Conservation (phyloP, 2,888 invertebrate genomes). For the Lymantria dispar region DNA sequence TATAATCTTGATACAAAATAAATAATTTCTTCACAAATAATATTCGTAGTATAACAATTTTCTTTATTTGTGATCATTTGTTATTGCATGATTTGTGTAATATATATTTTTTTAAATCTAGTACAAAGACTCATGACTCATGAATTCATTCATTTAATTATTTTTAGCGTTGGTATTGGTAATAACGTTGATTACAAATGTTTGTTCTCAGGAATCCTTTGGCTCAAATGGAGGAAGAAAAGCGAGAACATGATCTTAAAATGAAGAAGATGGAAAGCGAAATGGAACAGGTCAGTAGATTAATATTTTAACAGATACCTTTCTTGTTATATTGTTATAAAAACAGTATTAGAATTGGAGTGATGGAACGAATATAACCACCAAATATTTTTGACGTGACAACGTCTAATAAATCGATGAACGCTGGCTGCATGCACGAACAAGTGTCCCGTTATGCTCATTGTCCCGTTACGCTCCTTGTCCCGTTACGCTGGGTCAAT, state of each 20-base stretch:
- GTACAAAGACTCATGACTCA: not conserved
- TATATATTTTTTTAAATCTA: slow-evolving; percentile 2
- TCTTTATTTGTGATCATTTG: not conserved
- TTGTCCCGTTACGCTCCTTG: no score
- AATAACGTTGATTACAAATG: slow-evolving; percentile 9
- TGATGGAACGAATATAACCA: no score
- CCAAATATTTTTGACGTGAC: no score
- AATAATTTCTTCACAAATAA: not conserved
- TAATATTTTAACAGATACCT: no score
- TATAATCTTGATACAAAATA: no score
- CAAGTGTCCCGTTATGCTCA: no score
- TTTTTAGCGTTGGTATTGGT: not conserved
- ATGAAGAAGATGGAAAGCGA: slow-evolving; percentile 99
- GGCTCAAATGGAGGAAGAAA: slow-evolving; percentile 99
- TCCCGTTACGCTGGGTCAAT: no score
- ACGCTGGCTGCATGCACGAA: no score
- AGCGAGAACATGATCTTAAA: slow-evolving; percentile 96
- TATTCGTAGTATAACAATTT: not conserved
- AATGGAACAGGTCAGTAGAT: slow-evolving; percentile 90
- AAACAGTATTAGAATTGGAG: no score
- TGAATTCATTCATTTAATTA: not conserved
- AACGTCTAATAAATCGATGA: no score
- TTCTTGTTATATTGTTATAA: no score
- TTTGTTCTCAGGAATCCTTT: slow-evolving; percentile 93
- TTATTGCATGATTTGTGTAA: slow-evolving; percentile 25